Evolutionary conservation across 92 coral and sea anemone species (phyloP).

Genomic region (Virgularia gustaviana): DNA sequence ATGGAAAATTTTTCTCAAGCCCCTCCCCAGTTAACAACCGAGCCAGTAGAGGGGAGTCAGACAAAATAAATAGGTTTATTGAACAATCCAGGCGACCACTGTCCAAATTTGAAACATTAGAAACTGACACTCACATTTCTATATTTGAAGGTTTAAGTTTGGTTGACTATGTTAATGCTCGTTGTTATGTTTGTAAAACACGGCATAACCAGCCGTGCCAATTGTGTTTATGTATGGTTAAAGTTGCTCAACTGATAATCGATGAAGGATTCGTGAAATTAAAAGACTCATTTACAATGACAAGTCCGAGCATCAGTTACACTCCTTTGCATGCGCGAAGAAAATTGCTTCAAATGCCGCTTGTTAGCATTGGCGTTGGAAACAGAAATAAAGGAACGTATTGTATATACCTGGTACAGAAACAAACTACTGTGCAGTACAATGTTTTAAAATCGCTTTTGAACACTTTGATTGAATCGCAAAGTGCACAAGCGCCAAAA

Average conservation of each 20-base stretch:
- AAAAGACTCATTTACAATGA: conserved; percentile 37
- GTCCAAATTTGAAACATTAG: conserved; percentile 8
- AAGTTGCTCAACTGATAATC: conserved; percentile 42
- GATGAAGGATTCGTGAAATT: conserved; percentile 47
- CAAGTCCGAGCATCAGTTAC: conserved; percentile 37
- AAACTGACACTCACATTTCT: conserved; percentile 24
- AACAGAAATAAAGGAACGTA: not conserved
- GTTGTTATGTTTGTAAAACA: conserved; percentile 29
- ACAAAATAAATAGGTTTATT: conserved; percentile 2
- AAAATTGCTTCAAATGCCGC: conserved; percentile 54
- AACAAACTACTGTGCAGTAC: conserved; percentile 1
- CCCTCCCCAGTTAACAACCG: conserved; percentile 10
- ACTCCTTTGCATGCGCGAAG: conserved; percentile 43
- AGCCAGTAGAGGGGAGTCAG: not conserved
- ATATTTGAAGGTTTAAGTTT: conserved; percentile 49
- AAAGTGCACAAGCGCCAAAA: not conserved
- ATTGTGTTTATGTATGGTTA: conserved; percentile 27
- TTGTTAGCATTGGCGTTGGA: conserved; percentile 36
- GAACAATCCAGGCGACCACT: conserved; percentile 29
- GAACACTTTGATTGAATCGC: conserved; percentile 14
- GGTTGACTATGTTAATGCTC: conserved; percentile 30
- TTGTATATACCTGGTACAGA: conserved; percentile 3
- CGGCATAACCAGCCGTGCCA: conserved; percentile 44
- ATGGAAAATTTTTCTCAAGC: not conserved
- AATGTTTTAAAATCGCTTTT: conserved; percentile 19